Percentiles rank a stretch among this genome's conserved stretches.
Evolutionary conservation across 2,797 vertebrate species (phyloP).

Genomic region (Anableps anableps): DNA sequence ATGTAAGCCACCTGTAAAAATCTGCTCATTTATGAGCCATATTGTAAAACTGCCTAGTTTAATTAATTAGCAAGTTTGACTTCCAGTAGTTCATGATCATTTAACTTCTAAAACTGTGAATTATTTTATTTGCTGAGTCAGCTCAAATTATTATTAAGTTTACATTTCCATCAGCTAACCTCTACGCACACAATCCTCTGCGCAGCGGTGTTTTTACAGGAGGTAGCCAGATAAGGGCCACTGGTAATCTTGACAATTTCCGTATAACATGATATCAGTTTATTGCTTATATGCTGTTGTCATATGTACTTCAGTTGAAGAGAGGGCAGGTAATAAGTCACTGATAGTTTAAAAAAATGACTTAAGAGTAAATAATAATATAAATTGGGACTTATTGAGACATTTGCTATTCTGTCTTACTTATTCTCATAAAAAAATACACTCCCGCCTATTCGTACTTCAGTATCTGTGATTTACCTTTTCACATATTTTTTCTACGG

Average conservation of each 20-base stretch:
- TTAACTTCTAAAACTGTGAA: neutral
- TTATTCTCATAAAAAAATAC: neutral
- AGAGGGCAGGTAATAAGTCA: neutral
- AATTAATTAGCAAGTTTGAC: neutral
- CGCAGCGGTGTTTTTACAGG: neutral
- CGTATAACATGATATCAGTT: neutral
- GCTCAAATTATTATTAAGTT: neutral
- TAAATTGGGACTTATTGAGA: neutral
- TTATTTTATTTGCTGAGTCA: neutral
- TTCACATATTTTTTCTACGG: neutral
- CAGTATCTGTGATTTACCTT: neutral
- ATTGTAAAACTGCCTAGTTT: neutral
- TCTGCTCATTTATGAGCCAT: constrained; percentile 1
- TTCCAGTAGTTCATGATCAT: neutral
- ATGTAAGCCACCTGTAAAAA: neutral
- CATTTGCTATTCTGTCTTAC: neutral
- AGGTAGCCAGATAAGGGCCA: neutral
- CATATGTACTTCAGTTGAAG: neutral
- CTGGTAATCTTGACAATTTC: too few relatives aligned
- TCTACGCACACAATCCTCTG: neutral
- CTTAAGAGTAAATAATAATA: neutral
- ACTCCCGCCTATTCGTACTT: neutral
- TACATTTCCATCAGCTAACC: neutral
- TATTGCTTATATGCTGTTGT: neutral
- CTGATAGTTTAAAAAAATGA: neutral